Conservation (phyloP, 2,888 invertebrate species). For the Eudasyphora cyanicolor region DNA sequence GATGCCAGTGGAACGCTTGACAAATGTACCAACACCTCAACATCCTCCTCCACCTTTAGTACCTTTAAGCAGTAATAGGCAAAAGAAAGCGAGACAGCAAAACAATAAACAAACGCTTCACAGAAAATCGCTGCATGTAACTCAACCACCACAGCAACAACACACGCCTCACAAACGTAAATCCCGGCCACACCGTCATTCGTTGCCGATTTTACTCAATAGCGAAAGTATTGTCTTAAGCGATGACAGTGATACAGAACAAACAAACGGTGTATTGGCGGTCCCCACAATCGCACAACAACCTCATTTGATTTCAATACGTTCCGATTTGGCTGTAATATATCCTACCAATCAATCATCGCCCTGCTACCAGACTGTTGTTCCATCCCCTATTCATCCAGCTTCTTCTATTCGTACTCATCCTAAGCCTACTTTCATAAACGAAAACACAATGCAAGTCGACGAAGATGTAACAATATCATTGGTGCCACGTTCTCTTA, state of each 20-base stretch:
- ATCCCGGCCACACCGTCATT: constrained; percentile 65
- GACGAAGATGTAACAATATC: constrained; percentile 76
- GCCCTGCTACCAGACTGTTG: constrained; percentile 3
- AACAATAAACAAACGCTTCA: neutral
- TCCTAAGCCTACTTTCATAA: neutral
- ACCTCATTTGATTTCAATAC: neutral
- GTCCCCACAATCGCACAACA: neutral
- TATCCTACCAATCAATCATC: constrained; percentile 29
- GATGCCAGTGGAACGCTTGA: constrained; percentile 46
- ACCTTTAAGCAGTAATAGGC: constrained; percentile 20
- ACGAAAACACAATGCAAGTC: constrained; percentile 67
- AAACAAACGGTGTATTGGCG: neutral
- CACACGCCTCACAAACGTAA: constrained; percentile 66
- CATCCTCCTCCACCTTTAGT: constrained; percentile 50
- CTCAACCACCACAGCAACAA: constrained; percentile 29
- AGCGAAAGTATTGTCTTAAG: constrained; percentile 74
- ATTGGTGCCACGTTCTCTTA: constrained; percentile 73
- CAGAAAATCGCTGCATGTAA: no score
- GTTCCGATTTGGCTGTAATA: constrained; percentile 41
- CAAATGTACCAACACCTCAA: neutral
- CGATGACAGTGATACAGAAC: constrained; percentile 70
- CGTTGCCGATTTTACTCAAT: constrained; percentile 61
- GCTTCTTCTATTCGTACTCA: no score
- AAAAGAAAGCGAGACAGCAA: constrained; percentile 33
- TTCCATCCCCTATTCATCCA: neutral